Conservation (phyloP, 2,888 invertebrate genomes). For the Macaria notata region DNA sequence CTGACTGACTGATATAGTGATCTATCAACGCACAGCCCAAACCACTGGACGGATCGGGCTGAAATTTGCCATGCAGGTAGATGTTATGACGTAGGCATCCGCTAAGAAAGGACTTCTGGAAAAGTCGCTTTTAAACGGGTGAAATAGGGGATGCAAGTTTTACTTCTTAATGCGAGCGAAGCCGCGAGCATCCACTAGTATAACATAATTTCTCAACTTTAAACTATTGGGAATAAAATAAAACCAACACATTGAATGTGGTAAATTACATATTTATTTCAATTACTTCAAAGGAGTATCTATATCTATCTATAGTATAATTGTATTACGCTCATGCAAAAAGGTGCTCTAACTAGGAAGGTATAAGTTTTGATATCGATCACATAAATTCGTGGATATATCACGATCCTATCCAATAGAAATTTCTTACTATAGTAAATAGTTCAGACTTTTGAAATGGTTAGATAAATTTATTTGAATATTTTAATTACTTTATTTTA, state of each 20-base stretch:
- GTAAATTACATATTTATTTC: constrained; percentile 20
- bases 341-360: constrained; percentile 34
- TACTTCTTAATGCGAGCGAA: too few relatives aligned
- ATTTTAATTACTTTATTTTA: too few relatives aligned
- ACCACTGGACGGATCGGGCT: too few relatives aligned
- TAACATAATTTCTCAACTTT: too few relatives aligned
- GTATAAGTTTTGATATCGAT: constrained; percentile 17
- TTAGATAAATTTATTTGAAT: constrained; percentile 6
- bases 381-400: constrained; percentile 25
- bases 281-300: constrained; percentile 27
- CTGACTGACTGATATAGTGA: too few relatives aligned
- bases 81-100: too few relatives aligned
- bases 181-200: too few relatives aligned
- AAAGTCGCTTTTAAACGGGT: too few relatives aligned
- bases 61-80: too few relatives aligned
- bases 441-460: constrained; percentile 33
- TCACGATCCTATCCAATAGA: constrained; percentile 26
- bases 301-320: constrained; percentile 25
- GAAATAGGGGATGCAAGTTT: too few relatives aligned
- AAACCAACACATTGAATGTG: constrained; percentile 1
- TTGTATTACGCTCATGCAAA: constrained; percentile 25
- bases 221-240: not conserved
- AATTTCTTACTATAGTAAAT: constrained; percentile 17
- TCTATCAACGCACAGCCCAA: too few relatives aligned
- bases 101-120: too few relatives aligned